phyloP scores from a whole-genome alignment of 2,797 vertebrate genomes.

The Tympanoctomys barrerae region DNA sequence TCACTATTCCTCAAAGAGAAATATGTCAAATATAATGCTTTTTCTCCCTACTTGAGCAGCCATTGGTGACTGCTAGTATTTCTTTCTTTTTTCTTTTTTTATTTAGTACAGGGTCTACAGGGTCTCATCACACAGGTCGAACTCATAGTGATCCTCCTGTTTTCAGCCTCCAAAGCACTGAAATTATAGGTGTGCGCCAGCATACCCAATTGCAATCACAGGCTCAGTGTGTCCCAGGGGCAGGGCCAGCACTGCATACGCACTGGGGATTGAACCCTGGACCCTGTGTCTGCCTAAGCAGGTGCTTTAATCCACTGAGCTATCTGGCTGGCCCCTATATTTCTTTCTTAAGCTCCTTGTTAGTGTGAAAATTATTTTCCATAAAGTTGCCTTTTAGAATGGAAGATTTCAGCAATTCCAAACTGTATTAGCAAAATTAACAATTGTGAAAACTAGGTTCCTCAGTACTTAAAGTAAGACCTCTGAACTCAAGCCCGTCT shows the following conservation, averaged over 20 bases:
- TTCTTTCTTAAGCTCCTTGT: conserved; percentile 15
- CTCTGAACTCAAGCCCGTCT: not conserved
- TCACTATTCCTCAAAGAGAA: not conserved
- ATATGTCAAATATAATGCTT: not conserved
- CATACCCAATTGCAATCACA: too few relatives aligned
- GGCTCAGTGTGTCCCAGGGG: too few relatives aligned
- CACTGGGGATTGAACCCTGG: too few relatives aligned
- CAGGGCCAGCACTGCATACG: too few relatives aligned
- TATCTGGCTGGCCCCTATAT: not conserved
- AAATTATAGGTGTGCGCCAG: too few relatives aligned
- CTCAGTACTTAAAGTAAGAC: not conserved
- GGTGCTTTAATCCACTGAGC: too few relatives aligned
- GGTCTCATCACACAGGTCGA: too few relatives aligned
- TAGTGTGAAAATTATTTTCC: conserved; percentile 18
- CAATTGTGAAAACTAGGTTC: not conserved
- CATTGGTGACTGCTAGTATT: not conserved
- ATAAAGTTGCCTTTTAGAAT: conserved; percentile 23
- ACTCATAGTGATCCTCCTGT: too few relatives aligned
- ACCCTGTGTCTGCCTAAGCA: too few relatives aligned
- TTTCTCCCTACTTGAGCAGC: not conserved
- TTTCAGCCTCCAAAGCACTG: too few relatives aligned
- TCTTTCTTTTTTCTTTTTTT: not conserved
- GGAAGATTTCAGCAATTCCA: not conserved
- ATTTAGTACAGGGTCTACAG: too few relatives aligned
- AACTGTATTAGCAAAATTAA: not conserved